Conservation (phyloP, 92 coral and sea anemone genomes). For the Heliopora coerulea region DNA sequence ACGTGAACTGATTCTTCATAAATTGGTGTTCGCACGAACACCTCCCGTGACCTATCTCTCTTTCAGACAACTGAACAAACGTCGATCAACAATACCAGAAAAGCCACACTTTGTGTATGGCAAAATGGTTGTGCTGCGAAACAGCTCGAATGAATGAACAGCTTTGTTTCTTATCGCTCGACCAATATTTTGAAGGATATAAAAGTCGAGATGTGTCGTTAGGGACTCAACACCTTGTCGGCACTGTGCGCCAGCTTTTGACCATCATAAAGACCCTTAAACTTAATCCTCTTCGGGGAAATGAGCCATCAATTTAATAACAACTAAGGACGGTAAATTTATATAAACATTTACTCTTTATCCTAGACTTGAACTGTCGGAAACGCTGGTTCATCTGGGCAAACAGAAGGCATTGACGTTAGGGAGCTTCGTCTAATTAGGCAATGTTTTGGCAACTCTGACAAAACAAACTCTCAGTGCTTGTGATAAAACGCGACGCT, state of each 20-base stretch:
- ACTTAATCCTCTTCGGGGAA: slow-evolving; percentile 1
- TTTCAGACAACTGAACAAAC: too few relatives aligned
- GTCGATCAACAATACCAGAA: too few relatives aligned
- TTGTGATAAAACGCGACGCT: background rate
- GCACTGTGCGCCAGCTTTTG: slow-evolving; percentile 13
- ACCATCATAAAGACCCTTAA: background rate
- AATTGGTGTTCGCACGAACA: too few relatives aligned
- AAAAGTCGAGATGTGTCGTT: too few relatives aligned
- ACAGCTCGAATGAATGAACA: too few relatives aligned
- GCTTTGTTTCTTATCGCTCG: too few relatives aligned
- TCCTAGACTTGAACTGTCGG: background rate
- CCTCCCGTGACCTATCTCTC: too few relatives aligned
- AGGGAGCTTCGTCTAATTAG: slow-evolving; percentile 8
- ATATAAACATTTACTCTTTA: slow-evolving; percentile 22
- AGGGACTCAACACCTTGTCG: too few relatives aligned
- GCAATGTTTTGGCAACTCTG: slow-evolving; percentile 24
- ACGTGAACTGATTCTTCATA: too few relatives aligned
- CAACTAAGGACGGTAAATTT: background rate
- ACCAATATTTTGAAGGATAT: too few relatives aligned
- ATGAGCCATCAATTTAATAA: background rate
- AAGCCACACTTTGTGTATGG: too few relatives aligned
- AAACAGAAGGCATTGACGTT: background rate
- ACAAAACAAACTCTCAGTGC: slow-evolving; percentile 16
- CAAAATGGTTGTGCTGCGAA: too few relatives aligned
- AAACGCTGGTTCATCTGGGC: background rate